Evolutionary conservation across 1,140 invertebrate species (phyloP).

Genomic region (Drosophila repletoides): DNA sequence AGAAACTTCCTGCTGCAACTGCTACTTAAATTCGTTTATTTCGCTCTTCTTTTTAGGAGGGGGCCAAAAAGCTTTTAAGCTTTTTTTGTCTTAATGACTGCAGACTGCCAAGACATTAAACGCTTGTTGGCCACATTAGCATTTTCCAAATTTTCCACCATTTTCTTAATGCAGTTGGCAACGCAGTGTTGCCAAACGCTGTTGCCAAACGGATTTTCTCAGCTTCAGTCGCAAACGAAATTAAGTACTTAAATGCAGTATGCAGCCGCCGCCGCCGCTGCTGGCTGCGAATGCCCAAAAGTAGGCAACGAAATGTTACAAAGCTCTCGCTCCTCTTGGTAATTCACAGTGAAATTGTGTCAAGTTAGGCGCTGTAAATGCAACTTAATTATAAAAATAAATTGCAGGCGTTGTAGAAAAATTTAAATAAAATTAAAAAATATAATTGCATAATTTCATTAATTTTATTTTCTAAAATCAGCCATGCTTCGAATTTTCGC

Average conservation of each 20-base stretch:
- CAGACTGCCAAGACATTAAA: conserved; percentile 72
- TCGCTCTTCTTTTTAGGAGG: conserved; percentile 6
- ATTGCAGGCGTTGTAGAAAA: not conserved
- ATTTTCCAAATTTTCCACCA: conserved; percentile 41
- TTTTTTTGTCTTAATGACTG: conserved; percentile 67
- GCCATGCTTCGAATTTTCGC: no score
- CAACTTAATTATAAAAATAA: not conserved
- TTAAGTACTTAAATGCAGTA: conserved; percentile 54
- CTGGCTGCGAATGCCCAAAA: conserved; percentile 28
- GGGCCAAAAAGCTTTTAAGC: conserved; percentile 53
- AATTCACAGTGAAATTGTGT: not conserved
- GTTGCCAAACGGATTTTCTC: conserved; percentile 29
- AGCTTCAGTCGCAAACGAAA: conserved; percentile 33
- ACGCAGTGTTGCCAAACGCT: not conserved
- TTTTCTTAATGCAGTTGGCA: conserved; percentile 62
- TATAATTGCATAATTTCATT: not conserved
- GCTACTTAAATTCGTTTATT: no score
- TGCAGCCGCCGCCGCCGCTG: conserved; percentile 42
- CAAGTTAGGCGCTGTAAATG: not conserved
- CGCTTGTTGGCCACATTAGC: conserved; percentile 75
- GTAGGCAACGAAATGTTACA: conserved; percentile 53
- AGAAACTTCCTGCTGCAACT: conserved; percentile 18
- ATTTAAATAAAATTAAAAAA: not conserved
- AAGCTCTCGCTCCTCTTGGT: not conserved
- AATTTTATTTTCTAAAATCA: not conserved